These are phyloP conservation scores for Buphagus erythrorhynchus DNA, from an alignment of 2,797 vertebrate genomes.

Conservation along the genomic window DNA sequence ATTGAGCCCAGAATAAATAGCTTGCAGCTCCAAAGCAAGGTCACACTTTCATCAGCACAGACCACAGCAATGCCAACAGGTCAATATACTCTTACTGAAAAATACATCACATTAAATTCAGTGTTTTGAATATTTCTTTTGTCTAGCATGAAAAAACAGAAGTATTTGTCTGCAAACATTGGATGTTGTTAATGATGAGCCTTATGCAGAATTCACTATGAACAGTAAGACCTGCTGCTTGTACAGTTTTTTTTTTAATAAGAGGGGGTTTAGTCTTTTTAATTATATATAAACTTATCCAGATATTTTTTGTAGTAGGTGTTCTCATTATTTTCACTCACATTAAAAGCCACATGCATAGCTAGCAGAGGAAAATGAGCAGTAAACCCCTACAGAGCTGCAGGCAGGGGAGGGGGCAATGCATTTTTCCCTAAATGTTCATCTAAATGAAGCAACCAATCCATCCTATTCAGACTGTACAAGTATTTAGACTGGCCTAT, in stretches of 20 bases:
- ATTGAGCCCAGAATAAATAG: background rate
- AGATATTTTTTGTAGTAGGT: background rate
- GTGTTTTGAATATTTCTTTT: background rate
- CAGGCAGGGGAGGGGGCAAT: background rate
- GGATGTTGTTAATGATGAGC: background rate
- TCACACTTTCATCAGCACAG: background rate
- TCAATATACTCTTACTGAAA: background rate
- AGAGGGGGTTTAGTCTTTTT: rapidly evolving
- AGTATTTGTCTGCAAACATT: background rate
- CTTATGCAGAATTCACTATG: background rate
- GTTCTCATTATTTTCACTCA: background rate
- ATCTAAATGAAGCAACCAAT: background rate
- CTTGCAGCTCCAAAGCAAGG: background rate
- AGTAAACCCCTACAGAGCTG: background rate
- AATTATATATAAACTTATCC: background rate
- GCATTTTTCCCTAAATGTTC: background rate
- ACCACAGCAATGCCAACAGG: background rate
- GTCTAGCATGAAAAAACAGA: background rate
- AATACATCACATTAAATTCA: background rate
- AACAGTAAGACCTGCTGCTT: background rate
- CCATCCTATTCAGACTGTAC: background rate
- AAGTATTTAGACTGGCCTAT: background rate
- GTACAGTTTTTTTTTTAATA: background rate
- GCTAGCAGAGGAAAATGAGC: background rate
- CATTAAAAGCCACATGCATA: background rate